Conservation (phyloP, 2,113 vertebrate species). For the Polypterus bichir region DNA sequence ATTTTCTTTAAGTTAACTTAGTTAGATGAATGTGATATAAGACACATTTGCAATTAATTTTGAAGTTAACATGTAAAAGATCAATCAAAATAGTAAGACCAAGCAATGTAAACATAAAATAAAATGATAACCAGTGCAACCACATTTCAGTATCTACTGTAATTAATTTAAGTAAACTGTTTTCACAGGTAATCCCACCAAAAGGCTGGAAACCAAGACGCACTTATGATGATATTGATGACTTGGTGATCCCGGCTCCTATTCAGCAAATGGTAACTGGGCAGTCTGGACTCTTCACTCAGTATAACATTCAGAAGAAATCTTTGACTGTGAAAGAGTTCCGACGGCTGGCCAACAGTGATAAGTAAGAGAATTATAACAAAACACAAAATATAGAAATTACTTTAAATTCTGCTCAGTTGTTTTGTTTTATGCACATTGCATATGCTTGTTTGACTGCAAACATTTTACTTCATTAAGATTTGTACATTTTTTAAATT, state of each 20-base stretch:
- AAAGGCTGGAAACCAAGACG: slow-evolving; percentile 61
- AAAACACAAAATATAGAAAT: not conserved
- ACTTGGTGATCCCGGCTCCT: slow-evolving; percentile 58
- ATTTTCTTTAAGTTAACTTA: no score
- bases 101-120: no score
- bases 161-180: slow-evolving; percentile 13
- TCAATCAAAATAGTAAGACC: no score
- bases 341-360: slow-evolving; percentile 53
- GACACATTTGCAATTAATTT: no score
- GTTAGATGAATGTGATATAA: no score
- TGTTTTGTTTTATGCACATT: no score
- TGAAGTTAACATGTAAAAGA: no score
- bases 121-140: no score
- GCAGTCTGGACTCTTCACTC: slow-evolving; percentile 88
- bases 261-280: slow-evolving; percentile 65
- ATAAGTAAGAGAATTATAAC: slow-evolving; percentile 42
- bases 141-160: slow-evolving; percentile 6
- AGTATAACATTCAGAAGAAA: slow-evolving; percentile 92
- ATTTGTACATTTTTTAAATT: no score
- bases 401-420: no score
- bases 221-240: slow-evolving; percentile 57
- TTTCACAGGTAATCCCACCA: slow-evolving; percentile 56
- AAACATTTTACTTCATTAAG: no score
- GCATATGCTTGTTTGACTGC: no score
- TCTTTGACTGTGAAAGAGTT: slow-evolving; percentile 63